These are phyloP conservation scores for Ovis canadensis DNA, from an alignment of 2,113 vertebrate genomes.

Conservation along the genomic window DNA sequence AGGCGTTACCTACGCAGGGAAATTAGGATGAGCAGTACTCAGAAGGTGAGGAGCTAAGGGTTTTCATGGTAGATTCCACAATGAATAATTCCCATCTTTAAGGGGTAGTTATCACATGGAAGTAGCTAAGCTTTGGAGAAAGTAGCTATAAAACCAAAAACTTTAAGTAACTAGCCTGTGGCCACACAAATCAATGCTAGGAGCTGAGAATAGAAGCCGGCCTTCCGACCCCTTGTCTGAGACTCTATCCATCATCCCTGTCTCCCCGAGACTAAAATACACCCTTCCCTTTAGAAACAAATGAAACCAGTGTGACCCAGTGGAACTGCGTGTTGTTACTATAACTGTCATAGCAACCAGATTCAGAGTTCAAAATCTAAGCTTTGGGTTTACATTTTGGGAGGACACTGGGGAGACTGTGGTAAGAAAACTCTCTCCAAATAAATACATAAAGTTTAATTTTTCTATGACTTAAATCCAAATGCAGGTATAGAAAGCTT, in stretches of 20 bases:
- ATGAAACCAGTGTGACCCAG: neutral
- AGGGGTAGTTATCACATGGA: neutral
- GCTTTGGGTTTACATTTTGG: neutral
- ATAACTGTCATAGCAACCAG: constrained; percentile 4
- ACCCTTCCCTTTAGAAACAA: constrained; percentile 14
- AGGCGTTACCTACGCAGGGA: rapidly evolving
- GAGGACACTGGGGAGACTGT: neutral
- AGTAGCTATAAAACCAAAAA: neutral
- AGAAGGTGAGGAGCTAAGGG: neutral
- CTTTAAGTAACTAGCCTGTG: neutral
- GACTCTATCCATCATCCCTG: constrained; percentile 22
- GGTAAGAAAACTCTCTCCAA: neutral
- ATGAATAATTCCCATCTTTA: rapidly evolving
- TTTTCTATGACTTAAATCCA: neutral
- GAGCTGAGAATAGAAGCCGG: constrained; percentile 50
- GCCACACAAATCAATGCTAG: constrained; percentile 42
- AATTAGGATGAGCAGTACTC: neutral
- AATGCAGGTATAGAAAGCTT: neutral
- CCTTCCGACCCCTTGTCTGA: neutral
- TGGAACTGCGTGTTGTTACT: neutral
- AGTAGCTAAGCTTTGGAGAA: neutral
- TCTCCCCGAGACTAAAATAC: neutral
- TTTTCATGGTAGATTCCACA: neutral
- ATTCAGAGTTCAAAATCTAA: constrained; percentile 29
- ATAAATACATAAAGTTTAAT: neutral